Evolutionary conservation across 2,113 vertebrate genomes (phyloP).

Genomic region (Rissa tridactyla): DNA sequence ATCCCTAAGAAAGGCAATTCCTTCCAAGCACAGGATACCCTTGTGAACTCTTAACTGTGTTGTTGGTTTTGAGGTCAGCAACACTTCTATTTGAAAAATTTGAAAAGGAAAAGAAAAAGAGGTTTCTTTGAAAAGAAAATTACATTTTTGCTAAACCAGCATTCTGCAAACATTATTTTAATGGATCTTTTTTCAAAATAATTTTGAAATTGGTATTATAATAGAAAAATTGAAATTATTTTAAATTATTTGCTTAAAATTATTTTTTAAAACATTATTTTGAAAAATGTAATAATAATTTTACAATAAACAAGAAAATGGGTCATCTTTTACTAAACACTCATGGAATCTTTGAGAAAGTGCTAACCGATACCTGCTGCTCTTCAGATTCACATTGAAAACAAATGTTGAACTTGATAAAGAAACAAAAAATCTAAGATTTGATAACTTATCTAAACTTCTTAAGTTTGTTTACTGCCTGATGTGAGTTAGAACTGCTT

Average conservation of each 20-base stretch:
- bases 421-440: background rate
- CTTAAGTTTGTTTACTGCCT: background rate
- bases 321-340: background rate
- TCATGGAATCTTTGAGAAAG: background rate
- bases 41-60: background rate
- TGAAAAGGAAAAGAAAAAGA: background rate
- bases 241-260: background rate
- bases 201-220: background rate
- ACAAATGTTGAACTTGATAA: background rate
- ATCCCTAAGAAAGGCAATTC: background rate
- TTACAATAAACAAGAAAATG: background rate
- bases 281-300: background rate
- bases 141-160: background rate
- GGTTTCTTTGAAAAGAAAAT: background rate
- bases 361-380: background rate
- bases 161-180: background rate
- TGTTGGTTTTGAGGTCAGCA: background rate
- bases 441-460: background rate
- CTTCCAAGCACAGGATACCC: background rate
- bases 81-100: rapidly evolving
- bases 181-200: background rate
- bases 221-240: background rate
- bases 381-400: background rate
- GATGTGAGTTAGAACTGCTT: background rate
- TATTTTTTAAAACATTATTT: background rate